Conservation (phyloP, 1,140 invertebrate species). For the Antheraea pernyi region DNA sequence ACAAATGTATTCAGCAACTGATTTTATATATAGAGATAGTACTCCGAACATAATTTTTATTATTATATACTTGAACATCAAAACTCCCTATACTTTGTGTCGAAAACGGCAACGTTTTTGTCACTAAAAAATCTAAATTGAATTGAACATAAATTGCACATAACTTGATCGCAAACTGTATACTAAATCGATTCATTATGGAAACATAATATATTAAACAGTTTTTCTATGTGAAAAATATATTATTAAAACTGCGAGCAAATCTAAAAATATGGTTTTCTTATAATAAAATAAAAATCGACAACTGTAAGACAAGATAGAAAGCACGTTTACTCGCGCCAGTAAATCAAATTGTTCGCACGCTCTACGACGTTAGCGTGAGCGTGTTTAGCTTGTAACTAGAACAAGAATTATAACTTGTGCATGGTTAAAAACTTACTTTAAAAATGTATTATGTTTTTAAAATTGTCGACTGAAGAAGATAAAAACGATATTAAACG, state of each 20-base stretch:
- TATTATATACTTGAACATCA: no score
- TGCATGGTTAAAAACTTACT: neutral
- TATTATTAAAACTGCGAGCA: neutral
- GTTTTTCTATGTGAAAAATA: conserved; percentile 9
- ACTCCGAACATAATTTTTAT: no score
- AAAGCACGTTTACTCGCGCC: neutral
- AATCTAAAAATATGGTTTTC: neutral
- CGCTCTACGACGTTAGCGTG: neutral
- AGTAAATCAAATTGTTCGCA: conserved; percentile 2
- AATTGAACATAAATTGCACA: no score
- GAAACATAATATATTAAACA: neutral
- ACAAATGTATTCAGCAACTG: no score
- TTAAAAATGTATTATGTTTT: neutral
- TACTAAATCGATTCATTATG: no score
- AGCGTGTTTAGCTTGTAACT: neutral
- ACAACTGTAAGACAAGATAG: conserved; percentile 4
- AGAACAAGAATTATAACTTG: neutral
- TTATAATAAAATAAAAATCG: conserved; percentile 6
- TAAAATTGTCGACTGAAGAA: no score
- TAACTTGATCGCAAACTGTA: no score
- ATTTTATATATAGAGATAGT: no score
- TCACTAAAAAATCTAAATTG: no score
- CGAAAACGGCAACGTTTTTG: no score
- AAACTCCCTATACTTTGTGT: no score
- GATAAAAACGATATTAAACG: neutral